Percentiles rank a stretch among this genome's conserved stretches.
phyloP scores from a whole-genome alignment of 2,113 vertebrate species.

The Chlamydotis undulata region DNA sequence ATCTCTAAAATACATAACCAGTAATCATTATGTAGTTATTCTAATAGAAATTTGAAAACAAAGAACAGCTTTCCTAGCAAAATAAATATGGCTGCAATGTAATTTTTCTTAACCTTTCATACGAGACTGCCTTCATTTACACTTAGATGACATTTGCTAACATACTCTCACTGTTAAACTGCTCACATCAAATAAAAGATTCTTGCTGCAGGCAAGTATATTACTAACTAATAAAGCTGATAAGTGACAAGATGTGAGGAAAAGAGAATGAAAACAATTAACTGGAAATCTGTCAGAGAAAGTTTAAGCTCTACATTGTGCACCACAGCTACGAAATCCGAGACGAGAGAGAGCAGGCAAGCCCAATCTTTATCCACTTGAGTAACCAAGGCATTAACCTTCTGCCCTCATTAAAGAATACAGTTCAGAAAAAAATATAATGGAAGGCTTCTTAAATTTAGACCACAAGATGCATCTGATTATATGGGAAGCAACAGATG shows the following conservation, averaged over 20 bases:
- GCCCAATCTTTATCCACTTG: neutral
- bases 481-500: neutral
- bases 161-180: neutral
- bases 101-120: neutral
- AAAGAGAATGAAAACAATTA: slow-evolving; percentile 45
- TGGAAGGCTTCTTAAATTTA: neutral
- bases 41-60: neutral
- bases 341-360: neutral
- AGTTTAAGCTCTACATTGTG: neutral
- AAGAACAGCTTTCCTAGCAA: neutral
- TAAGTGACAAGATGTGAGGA: neutral
- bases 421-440: neutral
- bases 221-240: neutral
- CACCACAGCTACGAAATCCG: neutral
- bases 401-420: neutral
- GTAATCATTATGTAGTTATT: neutral
- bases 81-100: neutral
- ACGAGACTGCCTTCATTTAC: neutral
- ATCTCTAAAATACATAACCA: neutral
- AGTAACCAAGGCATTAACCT: slow-evolving; percentile 1
- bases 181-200: slow-evolving; percentile 4
- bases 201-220: slow-evolving; percentile 16
- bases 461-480: neutral
- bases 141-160: neutral
- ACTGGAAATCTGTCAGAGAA: slow-evolving; percentile 24